Base-by-base conservation (phyloP, 2,113 vertebrate genomes). In the Crotophaga sulcirostris region DNA sequence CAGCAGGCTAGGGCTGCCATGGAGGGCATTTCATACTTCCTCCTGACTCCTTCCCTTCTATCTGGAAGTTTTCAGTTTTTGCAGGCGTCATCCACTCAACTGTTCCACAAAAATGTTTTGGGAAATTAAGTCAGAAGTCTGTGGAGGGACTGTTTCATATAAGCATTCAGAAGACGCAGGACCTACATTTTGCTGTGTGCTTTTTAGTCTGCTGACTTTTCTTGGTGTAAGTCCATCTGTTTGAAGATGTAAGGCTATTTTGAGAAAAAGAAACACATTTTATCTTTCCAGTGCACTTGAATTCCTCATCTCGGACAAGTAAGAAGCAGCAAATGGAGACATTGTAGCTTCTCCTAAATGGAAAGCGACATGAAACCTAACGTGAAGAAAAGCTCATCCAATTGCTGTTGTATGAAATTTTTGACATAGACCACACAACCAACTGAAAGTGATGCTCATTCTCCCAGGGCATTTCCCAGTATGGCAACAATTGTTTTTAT, bases 321-420 rank as follows among this genome's bases (percentile, higher is more conserved):
- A 74, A 23, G 59, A 74, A 29, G 62, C 38, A 60, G 47, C 36
- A 80, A 77, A 36, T 68, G 47, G 56, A 74, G 68, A 55, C 1
- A 1, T 58, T 77, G 15, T 1, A 63, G 18, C 34, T 81, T 55
- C 49, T 68, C 29, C 29, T 64, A 26, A 81, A 59, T 38, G 21
- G 58, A 84, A 84, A 58, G 44, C 19, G 31, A 26, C 31, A 28
- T 0, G 0, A 91, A 75, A 70, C 26, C 31, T 26, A 20, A 42
- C 1, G 1, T 56, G n/a, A 10, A 56, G 13, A 83, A 75, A 64
- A 75, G 6, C 15, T 24, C 1, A 0, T 67, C 10, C 11, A 25
- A 14, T 31, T 86, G 13, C 25, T 38, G 0, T 73, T 34, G 4
- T 36, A 33, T 49, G n/a, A 74, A 63, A 40, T 40, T 19, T 3